Percentiles rank a stretch among this genome's conserved stretches.
These are phyloP conservation scores for Suricata suricatta DNA, from an alignment of 2,113 vertebrate species.

Conservation along the genomic window DNA sequence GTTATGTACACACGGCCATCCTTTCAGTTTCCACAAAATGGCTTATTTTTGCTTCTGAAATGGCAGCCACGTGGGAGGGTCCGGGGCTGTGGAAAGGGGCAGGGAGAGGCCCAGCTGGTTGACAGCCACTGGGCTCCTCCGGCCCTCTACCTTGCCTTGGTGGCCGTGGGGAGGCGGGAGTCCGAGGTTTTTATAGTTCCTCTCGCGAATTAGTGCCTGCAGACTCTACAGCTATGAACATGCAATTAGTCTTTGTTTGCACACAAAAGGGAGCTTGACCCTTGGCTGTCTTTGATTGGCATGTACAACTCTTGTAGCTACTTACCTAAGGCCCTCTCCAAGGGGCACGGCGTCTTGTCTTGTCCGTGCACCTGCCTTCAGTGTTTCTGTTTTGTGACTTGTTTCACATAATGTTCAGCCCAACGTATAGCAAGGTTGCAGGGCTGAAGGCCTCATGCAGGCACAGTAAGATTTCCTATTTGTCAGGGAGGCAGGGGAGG, in stretches of 20 bases:
- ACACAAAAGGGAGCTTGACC: constrained; percentile 81
- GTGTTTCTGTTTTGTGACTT: constrained; percentile 77
- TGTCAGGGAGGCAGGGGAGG: constrained; percentile 51
- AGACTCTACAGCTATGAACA: constrained; percentile 81
- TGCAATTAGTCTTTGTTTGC: constrained; percentile 81
- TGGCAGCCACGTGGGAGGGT: constrained; percentile 76
- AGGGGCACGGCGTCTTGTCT: constrained; percentile 65
- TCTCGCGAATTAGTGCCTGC: constrained; percentile 78
- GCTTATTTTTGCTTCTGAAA: constrained; percentile 79
- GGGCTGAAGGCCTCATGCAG: constrained; percentile 56
- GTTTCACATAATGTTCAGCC: constrained; percentile 66
- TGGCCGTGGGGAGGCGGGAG: constrained; percentile 67
- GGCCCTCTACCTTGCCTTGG: constrained; percentile 62
- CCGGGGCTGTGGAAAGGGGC: constrained; percentile 74
- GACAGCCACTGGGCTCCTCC: constrained; percentile 68
- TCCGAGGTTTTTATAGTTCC: constrained; percentile 75
- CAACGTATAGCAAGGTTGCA: constrained; percentile 58
- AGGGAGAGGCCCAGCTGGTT: constrained; percentile 75
- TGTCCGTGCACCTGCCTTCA: constrained; percentile 78
- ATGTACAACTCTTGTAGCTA: constrained; percentile 76
- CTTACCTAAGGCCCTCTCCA: constrained; percentile 79
- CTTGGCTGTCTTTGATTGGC: constrained; percentile 77
- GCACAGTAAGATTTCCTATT: constrained; percentile 73
- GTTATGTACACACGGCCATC: constrained; percentile 75
- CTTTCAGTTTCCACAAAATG: constrained; percentile 78